phyloP scores from a whole-genome alignment of 2,888 invertebrate genomes.

The Pocota personata region DNA sequence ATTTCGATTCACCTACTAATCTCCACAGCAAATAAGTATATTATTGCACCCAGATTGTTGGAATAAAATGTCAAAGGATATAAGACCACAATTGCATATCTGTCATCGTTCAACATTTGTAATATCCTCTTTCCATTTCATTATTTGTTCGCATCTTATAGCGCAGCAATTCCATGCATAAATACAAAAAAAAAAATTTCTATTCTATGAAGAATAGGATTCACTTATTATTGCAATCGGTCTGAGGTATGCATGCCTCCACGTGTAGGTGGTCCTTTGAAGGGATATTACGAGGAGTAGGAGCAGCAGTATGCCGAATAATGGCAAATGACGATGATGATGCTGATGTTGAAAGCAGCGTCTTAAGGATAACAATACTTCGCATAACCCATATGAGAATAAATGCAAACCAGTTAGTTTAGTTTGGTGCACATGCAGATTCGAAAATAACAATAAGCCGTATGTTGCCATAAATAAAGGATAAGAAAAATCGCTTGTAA shows the following conservation, averaged over 20 bases:
- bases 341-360: conserved; percentile 50
- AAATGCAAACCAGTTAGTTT: conserved; percentile 30
- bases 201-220: conserved; percentile 28
- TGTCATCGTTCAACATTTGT: conserved; percentile 1
- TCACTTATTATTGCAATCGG: conserved; percentile 59
- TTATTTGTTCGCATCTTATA: conserved; percentile 13
- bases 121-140: conserved; percentile 13
- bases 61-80: conserved; percentile 27
- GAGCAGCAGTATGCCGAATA: conserved; percentile 58
- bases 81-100: neutral
- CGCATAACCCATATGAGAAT: neutral
- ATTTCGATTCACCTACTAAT: conserved; percentile 10
- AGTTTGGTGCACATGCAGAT: conserved; percentile 49
- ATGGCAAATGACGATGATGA: conserved; percentile 55
- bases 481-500: conserved; percentile 52
- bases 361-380: conserved; percentile 57
- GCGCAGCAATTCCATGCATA: conserved; percentile 50
- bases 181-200: conserved; percentile 39
- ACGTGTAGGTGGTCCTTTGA: conserved; percentile 19
- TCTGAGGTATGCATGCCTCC: conserved; percentile 22
- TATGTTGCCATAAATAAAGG: conserved; percentile 55
- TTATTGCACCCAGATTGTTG: conserved; percentile 20
- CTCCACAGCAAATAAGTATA: neutral
- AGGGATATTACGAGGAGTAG: conserved; percentile 37
- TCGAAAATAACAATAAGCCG: conserved; percentile 69